Evolutionary conservation across 92 coral and sea anemone genomes (phyloP).

Genomic region (Phenganax marumi): DNA sequence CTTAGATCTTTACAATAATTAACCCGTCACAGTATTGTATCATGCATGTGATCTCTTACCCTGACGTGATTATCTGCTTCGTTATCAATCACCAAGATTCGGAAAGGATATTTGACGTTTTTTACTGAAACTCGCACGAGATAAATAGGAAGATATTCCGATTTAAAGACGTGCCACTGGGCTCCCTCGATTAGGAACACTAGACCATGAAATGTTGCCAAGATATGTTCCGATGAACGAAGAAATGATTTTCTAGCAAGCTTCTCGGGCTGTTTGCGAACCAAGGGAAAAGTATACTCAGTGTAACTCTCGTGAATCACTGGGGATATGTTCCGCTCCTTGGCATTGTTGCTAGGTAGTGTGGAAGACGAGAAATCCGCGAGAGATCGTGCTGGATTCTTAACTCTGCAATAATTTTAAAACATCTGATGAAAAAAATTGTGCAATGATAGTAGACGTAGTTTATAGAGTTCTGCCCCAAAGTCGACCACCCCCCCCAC

Average conservation of each 20-base stretch:
- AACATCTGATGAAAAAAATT: too few relatives aligned
- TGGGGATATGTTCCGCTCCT: conserved; percentile 14
- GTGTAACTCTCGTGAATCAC: conserved; percentile 5
- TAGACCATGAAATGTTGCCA: conserved; percentile 36
- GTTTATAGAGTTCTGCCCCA: too few relatives aligned
- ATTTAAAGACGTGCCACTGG: conserved; percentile 32
- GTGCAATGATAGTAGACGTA: too few relatives aligned
- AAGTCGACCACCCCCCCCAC: too few relatives aligned
- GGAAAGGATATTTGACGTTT: conserved; percentile 88
- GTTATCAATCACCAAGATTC: conserved; percentile 73
- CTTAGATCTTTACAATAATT: too few relatives aligned
- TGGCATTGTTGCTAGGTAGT: background rate
- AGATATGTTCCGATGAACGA: conserved; percentile 35
- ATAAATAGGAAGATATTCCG: conserved; percentile 70
- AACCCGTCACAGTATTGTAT: too few relatives aligned
- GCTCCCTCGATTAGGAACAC: conserved; percentile 31
- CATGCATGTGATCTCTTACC: background rate
- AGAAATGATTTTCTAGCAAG: conserved; percentile 27
- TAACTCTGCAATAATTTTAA: too few relatives aligned
- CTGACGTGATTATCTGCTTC: conserved; percentile 16
- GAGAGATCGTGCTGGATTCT: conserved; percentile 7
- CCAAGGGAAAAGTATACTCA: background rate
- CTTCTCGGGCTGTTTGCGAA: conserved; percentile 3
- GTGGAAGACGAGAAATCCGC: conserved; percentile 5
- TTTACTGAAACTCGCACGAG: conserved; percentile 76